Evolutionary conservation across 2,888 invertebrate species (phyloP), one percentile per base, ranked within the genome.

Genomic region (Empis livida): DNA sequence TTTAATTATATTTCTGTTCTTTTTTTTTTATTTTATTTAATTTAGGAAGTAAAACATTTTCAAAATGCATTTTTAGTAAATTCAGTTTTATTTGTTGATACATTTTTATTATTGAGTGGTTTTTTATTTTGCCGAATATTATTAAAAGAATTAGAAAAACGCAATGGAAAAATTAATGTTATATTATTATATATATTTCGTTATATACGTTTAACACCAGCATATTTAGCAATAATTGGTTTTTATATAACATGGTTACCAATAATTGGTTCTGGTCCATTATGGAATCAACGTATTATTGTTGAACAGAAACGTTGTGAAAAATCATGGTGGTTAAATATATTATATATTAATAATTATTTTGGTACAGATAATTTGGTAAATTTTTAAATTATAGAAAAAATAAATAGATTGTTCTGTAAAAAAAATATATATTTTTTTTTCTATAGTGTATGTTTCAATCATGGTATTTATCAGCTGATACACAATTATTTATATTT

Each of bases 281-380:
- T 86, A 42, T 88, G 87, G 88, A 71, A 78, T 32, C 70, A 74
- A 15, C 72, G 73, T 52, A 72, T 82, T 51, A 64, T 65, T n/a
- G 56, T 76, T 32, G 76, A 76, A 52, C 62, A 63, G 43, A 70
- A 73, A 57, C 70, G 81, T 47, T 85, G 85, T 55, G 61, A 73
- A 52, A 65, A 71, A 1, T 79, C 80, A 1, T 84, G 84, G 84
- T 85, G 84, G 84, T 64, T 79, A 0, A 84, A 85, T 61, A 70
- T 84, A 40, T 63, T 84, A 31, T 85, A 84, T 61, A 71, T 84
- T 43, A 84, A 84, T 59, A 85, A 85, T 60, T 84, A 84, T 57
- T 71, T 82, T 13, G 75, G 76, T 42, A 78, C 78, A 3, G 79
- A 81, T 38, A 58, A 61, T 16, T 49, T 63, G 55, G 62, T 63